phyloP scores from a whole-genome alignment of 2,113 vertebrate species.

The Australoheros scitulus region DNA sequence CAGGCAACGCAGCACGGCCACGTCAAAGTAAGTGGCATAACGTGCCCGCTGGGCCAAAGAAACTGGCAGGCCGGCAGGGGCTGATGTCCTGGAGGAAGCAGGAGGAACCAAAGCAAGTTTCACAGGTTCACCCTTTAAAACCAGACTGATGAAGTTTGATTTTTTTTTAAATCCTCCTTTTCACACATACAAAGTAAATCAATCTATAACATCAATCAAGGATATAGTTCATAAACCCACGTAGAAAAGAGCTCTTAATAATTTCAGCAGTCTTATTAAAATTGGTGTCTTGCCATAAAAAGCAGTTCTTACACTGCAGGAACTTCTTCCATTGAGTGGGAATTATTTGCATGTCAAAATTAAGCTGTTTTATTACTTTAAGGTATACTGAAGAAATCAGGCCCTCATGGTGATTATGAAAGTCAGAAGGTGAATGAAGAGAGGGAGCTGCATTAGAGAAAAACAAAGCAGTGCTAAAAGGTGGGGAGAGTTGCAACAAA shows the following conservation, averaged over 20 bases:
- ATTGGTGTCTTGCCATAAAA: no score
- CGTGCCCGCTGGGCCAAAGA: slow-evolving; percentile 89
- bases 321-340: no score
- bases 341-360: no score
- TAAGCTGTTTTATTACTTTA: not conserved
- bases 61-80: slow-evolving; percentile 70
- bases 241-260: no score
- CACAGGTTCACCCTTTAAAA: not conserved
- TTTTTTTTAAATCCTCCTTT: not conserved
- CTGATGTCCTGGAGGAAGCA: slow-evolving; percentile 67
- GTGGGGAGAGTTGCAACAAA: not conserved
- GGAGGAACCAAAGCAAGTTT: not conserved
- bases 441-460: no score
- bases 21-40: slow-evolving; percentile 96
- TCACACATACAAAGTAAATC: not conserved
- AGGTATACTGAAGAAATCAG: not conserved
- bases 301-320: no score
- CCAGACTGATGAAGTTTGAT: no score
- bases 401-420: no score
- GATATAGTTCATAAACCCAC: not conserved
- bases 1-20: slow-evolving; percentile 95
- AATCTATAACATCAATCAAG: not conserved
- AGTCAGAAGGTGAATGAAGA: not conserved
- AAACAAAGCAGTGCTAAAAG: not conserved
- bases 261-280: no score